A percentile compares a stretch with the other conserved stretches of the same genome.
Evolutionary conservation across 64 coral and sea anemone species (phyloP).

Genomic region (Stichodactyla mertensii): DNA sequence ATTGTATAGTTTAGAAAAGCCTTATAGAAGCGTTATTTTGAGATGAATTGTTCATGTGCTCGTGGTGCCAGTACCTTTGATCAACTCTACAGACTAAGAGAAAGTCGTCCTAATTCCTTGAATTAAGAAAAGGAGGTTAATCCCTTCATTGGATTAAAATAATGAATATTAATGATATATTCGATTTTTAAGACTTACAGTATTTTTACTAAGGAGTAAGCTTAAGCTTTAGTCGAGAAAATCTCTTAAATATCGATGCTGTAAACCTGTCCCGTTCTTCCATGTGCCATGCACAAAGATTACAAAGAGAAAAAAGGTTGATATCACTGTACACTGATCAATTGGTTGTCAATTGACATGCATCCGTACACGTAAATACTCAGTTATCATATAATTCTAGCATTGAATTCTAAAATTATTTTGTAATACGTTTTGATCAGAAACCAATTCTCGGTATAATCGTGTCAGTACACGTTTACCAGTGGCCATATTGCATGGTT

Average conservation of each 20-base stretch:
- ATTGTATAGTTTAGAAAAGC: not conserved
- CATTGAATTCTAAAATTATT: too few species aligned
- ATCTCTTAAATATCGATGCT: not conserved
- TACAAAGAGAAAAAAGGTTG: too few species aligned
- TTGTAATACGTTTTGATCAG: too few species aligned
- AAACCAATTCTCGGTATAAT: too few species aligned
- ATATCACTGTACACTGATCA: too few species aligned
- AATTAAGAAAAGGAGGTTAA: not conserved
- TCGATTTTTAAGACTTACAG: not conserved
- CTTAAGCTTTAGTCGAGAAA: not conserved
- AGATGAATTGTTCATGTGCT: not conserved
- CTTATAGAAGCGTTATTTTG: not conserved
- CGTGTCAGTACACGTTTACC: too few species aligned
- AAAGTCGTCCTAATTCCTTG: not conserved
- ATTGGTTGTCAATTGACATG: too few species aligned
- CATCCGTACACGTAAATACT: too few species aligned
- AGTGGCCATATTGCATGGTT: too few species aligned
- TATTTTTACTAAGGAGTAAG: not conserved
- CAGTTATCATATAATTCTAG: too few species aligned
- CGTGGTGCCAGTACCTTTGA: not conserved
- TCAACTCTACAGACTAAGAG: not conserved
- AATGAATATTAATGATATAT: not conserved
- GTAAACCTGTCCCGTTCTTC: not conserved
- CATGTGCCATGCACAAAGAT: not conserved
- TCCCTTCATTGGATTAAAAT: slow-evolving; percentile 1